These are phyloP conservation scores for Cacoxenus indagator DNA, from an alignment of 2,888 invertebrate genomes.

Conservation along the genomic window DNA sequence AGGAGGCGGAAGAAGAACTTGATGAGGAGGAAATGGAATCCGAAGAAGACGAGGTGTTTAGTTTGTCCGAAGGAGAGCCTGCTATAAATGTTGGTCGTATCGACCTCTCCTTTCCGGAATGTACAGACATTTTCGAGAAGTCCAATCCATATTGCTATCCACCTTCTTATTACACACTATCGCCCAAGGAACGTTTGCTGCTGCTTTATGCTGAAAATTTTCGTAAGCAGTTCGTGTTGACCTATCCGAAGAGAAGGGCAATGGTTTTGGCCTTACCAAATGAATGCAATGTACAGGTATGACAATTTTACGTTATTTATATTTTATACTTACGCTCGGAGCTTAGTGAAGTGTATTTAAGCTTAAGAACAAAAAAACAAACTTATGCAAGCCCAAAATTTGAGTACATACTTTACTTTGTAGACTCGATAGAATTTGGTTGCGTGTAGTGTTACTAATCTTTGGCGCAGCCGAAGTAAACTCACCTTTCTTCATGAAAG, in stretches of 20 bases:
- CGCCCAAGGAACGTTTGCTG: slow-evolving; percentile 79
- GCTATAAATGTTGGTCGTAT: slow-evolving; percentile 56
- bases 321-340: neutral
- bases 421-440: no score
- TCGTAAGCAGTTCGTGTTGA: slow-evolving; percentile 77
- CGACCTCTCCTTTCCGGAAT: slow-evolving; percentile 67
- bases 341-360: no score
- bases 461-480: no score
- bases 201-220: slow-evolving; percentile 85
- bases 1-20: slow-evolving; percentile 33
- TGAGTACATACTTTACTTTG: no score
- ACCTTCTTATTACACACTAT: slow-evolving; percentile 76
- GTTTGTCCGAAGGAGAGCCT: slow-evolving; percentile 52
- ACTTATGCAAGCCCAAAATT: no score
- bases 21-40: slow-evolving; percentile 36
- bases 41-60: slow-evolving; percentile 35
- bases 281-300: slow-evolving; percentile 83
- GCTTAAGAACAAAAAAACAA: no score
- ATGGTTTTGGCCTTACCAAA: slow-evolving; percentile 80
- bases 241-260: slow-evolving; percentile 76
- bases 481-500: no score
- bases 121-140: slow-evolving; percentile 59
- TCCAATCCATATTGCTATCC: slow-evolving; percentile 76
- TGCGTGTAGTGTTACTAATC: no score
- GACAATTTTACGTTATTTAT: neutral